These are phyloP conservation scores for Drosophila hydei DNA, from an alignment of 1,140 invertebrate species.

Conservation along the genomic window DNA sequence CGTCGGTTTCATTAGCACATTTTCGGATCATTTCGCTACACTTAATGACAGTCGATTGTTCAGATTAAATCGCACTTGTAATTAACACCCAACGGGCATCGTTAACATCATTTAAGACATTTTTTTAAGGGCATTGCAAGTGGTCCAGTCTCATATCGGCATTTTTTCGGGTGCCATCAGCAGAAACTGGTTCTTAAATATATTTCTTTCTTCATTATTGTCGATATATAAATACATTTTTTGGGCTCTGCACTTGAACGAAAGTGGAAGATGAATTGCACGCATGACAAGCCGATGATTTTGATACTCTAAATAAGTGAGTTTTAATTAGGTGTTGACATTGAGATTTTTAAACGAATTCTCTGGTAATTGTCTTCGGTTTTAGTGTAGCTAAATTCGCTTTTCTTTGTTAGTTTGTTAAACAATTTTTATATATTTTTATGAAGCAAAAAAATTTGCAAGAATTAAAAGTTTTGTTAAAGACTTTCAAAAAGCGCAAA, in stretches of 20 bases:
- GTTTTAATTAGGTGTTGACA: not conserved
- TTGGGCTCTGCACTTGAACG: conserved; percentile 32
- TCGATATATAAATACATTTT: conserved; percentile 7
- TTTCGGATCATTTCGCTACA: conserved; percentile 66
- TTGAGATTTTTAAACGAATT: not conserved
- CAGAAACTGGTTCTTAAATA: conserved; percentile 50
- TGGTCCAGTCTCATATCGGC: conserved; percentile 47
- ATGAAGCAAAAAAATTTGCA: too few species aligned
- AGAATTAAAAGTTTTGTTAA: too few species aligned
- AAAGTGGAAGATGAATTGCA: conserved; percentile 17
- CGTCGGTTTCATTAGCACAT: conserved; percentile 72
- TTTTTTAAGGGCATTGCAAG: conserved; percentile 47
- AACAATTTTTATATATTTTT: too few species aligned
- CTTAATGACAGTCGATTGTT: conserved; percentile 76
- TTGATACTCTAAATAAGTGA: conserved; percentile 19
- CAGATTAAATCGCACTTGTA: conserved; percentile 76
- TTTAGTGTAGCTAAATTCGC: too few species aligned
- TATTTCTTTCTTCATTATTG: conserved; percentile 6
- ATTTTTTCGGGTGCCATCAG: conserved; percentile 31
- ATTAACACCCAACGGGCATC: conserved; percentile 81
- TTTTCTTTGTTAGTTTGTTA: too few species aligned
- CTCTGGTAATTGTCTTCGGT: too few species aligned
- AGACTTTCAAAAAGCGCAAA: too few species aligned
- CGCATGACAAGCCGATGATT: conserved; percentile 1
- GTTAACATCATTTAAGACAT: conserved; percentile 78